Percentiles rank a stretch among this genome's conserved stretches.
Conservation (phyloP, 2,113 vertebrate genomes). For the Seriola aureovittata region DNA sequence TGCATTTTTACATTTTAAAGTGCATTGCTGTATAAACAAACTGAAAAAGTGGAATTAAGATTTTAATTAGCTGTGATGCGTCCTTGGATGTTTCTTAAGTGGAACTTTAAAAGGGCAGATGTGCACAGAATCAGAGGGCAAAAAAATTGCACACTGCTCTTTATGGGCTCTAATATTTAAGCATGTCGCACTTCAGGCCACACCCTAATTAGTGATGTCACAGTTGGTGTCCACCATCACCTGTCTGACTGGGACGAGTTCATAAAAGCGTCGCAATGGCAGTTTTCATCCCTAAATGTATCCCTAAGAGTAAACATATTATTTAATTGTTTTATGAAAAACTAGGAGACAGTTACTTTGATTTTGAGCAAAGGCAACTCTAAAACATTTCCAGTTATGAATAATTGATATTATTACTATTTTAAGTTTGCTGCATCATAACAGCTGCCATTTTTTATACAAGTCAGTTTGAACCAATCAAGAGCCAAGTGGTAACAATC, state of each 20-base stretch:
- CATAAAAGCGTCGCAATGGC: neutral
- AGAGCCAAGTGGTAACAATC: neutral
- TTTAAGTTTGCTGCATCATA: neutral
- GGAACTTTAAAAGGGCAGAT: neutral
- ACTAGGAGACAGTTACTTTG: neutral
- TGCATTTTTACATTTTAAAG: constrained; percentile 37
- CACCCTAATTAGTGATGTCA: neutral
- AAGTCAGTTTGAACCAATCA: neutral
- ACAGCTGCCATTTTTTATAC: neutral
- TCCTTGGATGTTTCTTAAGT: neutral
- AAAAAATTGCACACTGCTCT: neutral
- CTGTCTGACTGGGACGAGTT: neutral
- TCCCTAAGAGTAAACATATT: neutral
- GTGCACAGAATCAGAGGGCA: neutral
- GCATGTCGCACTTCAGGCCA: neutral
- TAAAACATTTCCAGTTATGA: neutral
- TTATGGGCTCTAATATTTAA: neutral
- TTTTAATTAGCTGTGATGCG: neutral
- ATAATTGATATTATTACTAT: neutral
- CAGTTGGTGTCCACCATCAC: neutral
- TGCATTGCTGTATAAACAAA: constrained; percentile 47
- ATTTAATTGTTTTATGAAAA: neutral
- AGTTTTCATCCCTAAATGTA: neutral
- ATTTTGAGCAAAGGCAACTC: neutral
- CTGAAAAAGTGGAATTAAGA: neutral